Evolutionary conservation across 2,888 invertebrate genomes (phyloP).

Genomic region (Fabriciana adippe): DNA sequence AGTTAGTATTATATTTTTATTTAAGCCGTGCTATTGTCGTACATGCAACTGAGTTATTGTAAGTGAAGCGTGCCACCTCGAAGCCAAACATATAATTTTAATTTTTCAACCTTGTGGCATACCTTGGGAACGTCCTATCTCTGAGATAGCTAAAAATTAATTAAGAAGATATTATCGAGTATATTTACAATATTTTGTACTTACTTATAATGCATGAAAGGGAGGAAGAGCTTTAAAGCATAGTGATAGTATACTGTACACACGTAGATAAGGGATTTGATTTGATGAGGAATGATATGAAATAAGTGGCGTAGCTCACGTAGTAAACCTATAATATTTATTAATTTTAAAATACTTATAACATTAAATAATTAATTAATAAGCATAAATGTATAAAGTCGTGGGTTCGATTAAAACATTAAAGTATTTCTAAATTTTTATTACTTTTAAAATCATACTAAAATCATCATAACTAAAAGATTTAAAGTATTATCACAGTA

Average conservation of each 20-base stretch:
- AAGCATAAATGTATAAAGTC: no score
- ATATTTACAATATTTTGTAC: constrained; percentile 29
- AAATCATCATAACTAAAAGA: neutral
- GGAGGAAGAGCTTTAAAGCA: constrained; percentile 37
- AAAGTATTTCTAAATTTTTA: no score
- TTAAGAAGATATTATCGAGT: constrained; percentile 54
- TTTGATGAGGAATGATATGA: constrained; percentile 20
- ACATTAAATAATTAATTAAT: neutral
- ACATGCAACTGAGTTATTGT: constrained; percentile 61
- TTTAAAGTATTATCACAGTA: no score
- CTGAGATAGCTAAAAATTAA: constrained; percentile 90
- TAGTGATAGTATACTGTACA: constrained; percentile 27
- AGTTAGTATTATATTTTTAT: constrained; percentile 24
- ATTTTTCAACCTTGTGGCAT: constrained; percentile 72
- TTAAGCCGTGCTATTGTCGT: constrained; percentile 73
- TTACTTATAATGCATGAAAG: constrained; percentile 28
- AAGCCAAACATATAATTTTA: constrained; percentile 71
- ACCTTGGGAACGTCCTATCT: constrained; percentile 97
- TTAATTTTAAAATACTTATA: no score
- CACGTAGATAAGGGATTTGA: constrained; percentile 23
- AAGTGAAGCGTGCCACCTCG: constrained; percentile 73
- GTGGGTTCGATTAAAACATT: no score
- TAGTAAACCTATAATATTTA: neutral
- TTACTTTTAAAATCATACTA: neutral
- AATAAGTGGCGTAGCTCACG: constrained; percentile 22